A percentile compares a stretch with the other conserved stretches of the same genome.
phyloP scores from a whole-genome alignment of 2,797 vertebrate genomes.

The Crocodylus rhombifer region DNA sequence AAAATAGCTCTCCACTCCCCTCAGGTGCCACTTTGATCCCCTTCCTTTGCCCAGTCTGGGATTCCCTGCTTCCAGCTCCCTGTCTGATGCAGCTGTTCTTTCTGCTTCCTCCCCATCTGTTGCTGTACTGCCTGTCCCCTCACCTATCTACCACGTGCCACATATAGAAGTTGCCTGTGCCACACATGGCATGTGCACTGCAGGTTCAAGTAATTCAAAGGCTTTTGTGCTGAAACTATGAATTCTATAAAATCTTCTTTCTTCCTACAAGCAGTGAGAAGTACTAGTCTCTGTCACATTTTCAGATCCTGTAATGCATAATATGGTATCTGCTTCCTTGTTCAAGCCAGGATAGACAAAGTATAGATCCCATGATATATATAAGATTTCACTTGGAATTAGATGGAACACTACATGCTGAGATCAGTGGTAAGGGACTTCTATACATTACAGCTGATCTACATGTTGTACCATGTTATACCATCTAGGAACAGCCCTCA shows the following conservation, averaged over 20 bases:
- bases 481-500: background rate
- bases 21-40: no score
- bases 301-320: background rate
- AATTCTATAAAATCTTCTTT: background rate
- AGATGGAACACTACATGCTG: background rate
- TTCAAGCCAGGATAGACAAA: background rate
- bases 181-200: no score
- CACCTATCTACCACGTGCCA: no score
- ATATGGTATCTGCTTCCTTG: background rate
- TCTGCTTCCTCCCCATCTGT: no score
- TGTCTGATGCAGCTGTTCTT: no score
- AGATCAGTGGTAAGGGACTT: background rate
- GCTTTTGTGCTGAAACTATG: background rate
- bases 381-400: background rate
- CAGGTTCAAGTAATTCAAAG: background rate
- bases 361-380: fast-evolving
- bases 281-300: background rate
- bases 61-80: no score
- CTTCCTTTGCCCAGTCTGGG: no score
- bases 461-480: background rate
- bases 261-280: background rate
- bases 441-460: background rate
- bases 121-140: no score
- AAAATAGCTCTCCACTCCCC: no score
- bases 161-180: no score